Conservation (phyloP, 2,797 vertebrate species). For the Lagodon rhomboides region DNA sequence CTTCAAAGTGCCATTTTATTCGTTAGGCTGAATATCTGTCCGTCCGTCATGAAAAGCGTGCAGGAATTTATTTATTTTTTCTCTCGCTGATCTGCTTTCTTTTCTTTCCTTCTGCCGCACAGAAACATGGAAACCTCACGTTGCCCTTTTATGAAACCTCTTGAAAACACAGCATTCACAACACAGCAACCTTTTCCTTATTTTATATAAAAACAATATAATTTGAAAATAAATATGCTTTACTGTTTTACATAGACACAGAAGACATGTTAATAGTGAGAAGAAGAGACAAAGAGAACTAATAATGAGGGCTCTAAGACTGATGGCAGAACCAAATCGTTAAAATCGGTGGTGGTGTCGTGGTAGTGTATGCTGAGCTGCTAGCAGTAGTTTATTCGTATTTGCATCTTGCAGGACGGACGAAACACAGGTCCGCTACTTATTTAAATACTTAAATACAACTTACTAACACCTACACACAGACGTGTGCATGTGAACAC, state of each 20-base stretch:
- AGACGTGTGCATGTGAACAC: slow-evolving; percentile 47
- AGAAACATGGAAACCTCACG: slow-evolving; percentile 47
- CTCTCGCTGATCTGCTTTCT: slow-evolving; percentile 8
- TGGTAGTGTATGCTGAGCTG: slow-evolving; percentile 61
- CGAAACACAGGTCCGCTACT: slow-evolving; percentile 57
- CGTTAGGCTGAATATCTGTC: slow-evolving; percentile 61
- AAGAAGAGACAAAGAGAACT: slow-evolving; percentile 80
- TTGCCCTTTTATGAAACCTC: slow-evolving; percentile 44
- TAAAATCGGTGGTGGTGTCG: slow-evolving; percentile 35
- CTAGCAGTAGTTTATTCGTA: slow-evolving; percentile 77
- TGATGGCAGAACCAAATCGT: slow-evolving; percentile 69
- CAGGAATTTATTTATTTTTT: slow-evolving; percentile 45
- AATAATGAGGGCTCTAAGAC: slow-evolving; percentile 78
- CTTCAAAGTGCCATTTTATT: slow-evolving; percentile 79
- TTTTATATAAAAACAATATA: slow-evolving; percentile 97
- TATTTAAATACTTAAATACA: slow-evolving; percentile 72
- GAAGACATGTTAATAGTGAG: slow-evolving; percentile 93
- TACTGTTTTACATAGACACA: slow-evolving; percentile 94
- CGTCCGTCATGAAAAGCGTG: slow-evolving; percentile 60
- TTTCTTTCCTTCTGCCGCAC: slow-evolving; percentile 33
- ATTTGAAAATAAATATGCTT: slow-evolving; percentile 99
- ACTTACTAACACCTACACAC: slow-evolving; percentile 62
- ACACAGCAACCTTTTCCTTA: slow-evolving; percentile 86
- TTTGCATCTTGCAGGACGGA: slow-evolving; percentile 65
- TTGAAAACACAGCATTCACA: slow-evolving; percentile 81